A percentile compares a stretch with the other conserved stretches of the same genome.
Evolutionary conservation across 2,797 vertebrate species (phyloP).

Genomic region (Sebastes oblongus): DNA sequence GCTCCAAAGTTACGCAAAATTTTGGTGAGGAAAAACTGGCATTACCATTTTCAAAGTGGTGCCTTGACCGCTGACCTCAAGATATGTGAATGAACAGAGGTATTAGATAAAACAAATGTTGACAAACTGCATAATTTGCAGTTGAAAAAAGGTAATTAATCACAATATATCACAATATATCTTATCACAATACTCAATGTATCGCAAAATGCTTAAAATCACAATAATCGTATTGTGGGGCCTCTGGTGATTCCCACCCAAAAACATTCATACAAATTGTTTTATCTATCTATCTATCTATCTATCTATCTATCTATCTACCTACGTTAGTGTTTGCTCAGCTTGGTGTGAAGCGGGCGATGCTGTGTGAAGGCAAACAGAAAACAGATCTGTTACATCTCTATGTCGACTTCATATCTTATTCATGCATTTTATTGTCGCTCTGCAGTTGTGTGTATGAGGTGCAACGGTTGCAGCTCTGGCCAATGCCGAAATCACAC

Average conservation of each 20-base stretch:
- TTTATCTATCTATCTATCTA: not conserved
- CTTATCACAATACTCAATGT: too few relatives aligned
- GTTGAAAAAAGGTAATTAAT: too few relatives aligned
- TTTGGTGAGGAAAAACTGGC: not conserved
- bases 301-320: not conserved
- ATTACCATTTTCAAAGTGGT: too few relatives aligned
- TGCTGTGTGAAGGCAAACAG: constrained; percentile 38
- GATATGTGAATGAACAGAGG: too few relatives aligned
- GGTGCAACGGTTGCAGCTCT: constrained; percentile 6
- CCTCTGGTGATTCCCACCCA: too few relatives aligned
- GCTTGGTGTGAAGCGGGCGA: constrained; percentile 8
- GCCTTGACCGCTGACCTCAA: too few relatives aligned
- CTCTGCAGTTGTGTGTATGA: constrained; percentile 29
- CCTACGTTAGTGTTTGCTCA: not conserved
- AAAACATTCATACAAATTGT: not conserved
- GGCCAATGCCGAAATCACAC: constrained; percentile 19
- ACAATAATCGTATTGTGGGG: too few relatives aligned
- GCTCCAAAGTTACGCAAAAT: accelerated
- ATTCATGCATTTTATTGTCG: constrained; percentile 69
- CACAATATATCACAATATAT: too few relatives aligned
- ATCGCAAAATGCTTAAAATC: too few relatives aligned
- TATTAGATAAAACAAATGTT: too few relatives aligned
- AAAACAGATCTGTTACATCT: constrained; percentile 47
- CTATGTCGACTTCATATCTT: constrained; percentile 69
- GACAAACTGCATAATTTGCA: too few relatives aligned